phyloP scores from a whole-genome alignment of 1,140 invertebrate species.

The Zaprionus davidi region DNA sequence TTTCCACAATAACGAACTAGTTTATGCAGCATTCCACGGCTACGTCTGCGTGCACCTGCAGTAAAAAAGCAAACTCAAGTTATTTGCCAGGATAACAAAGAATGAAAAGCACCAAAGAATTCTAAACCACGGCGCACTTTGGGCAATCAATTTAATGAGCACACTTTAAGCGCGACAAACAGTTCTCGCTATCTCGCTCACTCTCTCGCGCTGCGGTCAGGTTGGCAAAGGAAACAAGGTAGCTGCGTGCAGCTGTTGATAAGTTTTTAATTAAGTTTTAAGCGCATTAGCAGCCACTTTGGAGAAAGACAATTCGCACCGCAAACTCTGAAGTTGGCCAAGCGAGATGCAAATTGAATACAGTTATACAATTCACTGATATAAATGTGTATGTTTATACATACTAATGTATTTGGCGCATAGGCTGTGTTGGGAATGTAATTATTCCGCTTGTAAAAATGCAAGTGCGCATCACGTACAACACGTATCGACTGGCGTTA shows the following conservation, averaged over 20 bases:
- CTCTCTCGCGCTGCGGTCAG: neutral
- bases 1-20: neutral
- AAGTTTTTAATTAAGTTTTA: constrained; percentile 78
- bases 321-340: neutral
- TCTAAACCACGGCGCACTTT: neutral
- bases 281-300: constrained; percentile 71
- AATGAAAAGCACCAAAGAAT: constrained; percentile 1
- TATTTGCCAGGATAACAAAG: constrained; percentile 3
- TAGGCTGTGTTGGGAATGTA: too few species aligned
- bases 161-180: neutral
- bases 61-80: neutral
- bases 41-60: neutral
- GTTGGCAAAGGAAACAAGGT: neutral
- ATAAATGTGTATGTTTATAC: too few species aligned
- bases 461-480: too few species aligned
- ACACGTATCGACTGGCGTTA: too few species aligned
- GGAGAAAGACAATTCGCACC: constrained; percentile 27
- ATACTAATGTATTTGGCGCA: too few species aligned
- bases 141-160: constrained; percentile 4
- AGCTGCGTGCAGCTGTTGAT: constrained; percentile 64
- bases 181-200: neutral
- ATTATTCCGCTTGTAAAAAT: too few species aligned
- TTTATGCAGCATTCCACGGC: constrained; percentile 1
- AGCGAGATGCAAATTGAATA: neutral
- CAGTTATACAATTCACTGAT: neutral